Base-by-base conservation (phyloP, 2,888 invertebrate genomes). In the Zaprionus lineosus region DNA sequence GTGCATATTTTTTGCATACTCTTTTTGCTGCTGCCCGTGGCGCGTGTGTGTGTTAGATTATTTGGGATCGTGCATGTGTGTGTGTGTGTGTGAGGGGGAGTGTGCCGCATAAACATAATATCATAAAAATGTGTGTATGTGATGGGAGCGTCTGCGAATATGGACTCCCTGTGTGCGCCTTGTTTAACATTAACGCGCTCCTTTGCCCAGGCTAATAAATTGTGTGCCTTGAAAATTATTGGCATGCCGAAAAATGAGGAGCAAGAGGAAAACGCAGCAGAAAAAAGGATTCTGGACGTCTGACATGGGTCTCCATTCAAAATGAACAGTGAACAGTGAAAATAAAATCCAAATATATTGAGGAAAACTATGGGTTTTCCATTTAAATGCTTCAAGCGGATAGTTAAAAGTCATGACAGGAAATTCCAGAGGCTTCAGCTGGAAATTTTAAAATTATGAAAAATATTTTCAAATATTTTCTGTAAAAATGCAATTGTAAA, bases 21-120 rank as follows among this genome's bases (percentile, higher is more conserved):
- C 24, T 51, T 16, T 14, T 15, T 57, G 41, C 43, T n/a, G n/a
- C n/a, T n/a, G n/a, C n/a, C 12, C 36, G 40, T 51, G 28, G 29
- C 46, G 28, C 51, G n/a, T 26, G 44, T 43, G 34, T 51, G 44
- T 62, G 53, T 31, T 31, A 55, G 50, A 31, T 52, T 63, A 50
- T 51, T 64, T 55, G 34, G 41, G 31, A 28, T 57, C 41, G 40
- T 29, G 16, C 40, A 12, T 24, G n/a, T 3, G 1, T 24, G 31
- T 31, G 7, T 47, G 46, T 64, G 47, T 71, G 43, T 69, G 48
- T 44, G 63, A n/a, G n/a, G n/a, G n/a, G n/a, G n/a, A n/a, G n/a
- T 56, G n/a, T 39, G 69, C 64, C 58, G 59, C 59, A 74, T 69
- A 76, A 79, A 72, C 81, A 72, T 74, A 72, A 63, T 79, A 63